Evolutionary conservation across 2,113 vertebrate species (phyloP), one percentile per base, ranked within the genome.

Genomic region (Xyrauchen texanus): DNA sequence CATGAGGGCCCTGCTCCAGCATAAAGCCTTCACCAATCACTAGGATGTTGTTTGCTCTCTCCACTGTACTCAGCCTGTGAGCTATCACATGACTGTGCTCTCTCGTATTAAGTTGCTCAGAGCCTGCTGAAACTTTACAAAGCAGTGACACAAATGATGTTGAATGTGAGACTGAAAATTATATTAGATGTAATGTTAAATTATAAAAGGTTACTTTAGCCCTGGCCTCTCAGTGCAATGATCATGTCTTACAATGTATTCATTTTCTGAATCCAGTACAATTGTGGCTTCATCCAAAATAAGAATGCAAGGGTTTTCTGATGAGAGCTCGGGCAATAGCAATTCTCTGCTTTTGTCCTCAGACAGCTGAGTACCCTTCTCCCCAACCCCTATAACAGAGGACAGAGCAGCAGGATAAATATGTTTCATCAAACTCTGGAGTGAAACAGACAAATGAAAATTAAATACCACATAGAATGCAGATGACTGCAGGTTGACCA

Each of bases 261-360:
- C 97, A 0, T 96, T 99, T 80, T 98, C 97, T 0, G 95, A 93
- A 6, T 99, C 97, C 88, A 99, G 90, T 0, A 97, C 97, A 0
- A 97, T 98, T 11, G 97, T 98, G 57, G 97, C 97, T 87, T 99
- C 97, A 0, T 99, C 97, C 91, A 99, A 89, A 83, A 98, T 94
- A 0, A 99, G 95, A 82, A 98, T 93, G 0, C 89, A 92, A 2
- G 97, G 96, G 4, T 92, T 81, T 81, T 76, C 97, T 91, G 82
- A 98, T 94, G 78, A 99, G 88, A 44, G 97, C 97, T 78, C 97
- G 93, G 7, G 97, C 97, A 51, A 99, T 95, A 12, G 97, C 97
- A 68, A 99, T 96, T 21, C 97, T 91, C 84, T 99, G 97, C 86
- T 98, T 99, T 92, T 98, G 97, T 4, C 97, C 97, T 0, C 97